These are phyloP conservation scores for Etheostoma nigrum DNA, from an alignment of 2,797 vertebrate species.

Conservation along the genomic window DNA sequence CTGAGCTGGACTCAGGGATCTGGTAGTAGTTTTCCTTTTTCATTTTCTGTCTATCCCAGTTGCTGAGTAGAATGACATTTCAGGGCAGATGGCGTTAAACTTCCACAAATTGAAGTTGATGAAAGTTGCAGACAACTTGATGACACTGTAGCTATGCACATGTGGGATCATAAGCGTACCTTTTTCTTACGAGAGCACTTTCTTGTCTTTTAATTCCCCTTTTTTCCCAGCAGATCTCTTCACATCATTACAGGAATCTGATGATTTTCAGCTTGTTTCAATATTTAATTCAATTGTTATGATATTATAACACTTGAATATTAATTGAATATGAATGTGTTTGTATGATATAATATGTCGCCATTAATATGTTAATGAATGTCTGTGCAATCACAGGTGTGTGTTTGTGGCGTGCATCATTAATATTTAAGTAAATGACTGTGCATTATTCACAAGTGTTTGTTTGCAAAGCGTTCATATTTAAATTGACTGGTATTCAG, in stretches of 20 bases:
- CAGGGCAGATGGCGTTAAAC: neutral
- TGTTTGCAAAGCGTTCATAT: slow-evolving; percentile 58
- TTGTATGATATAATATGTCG: slow-evolving; percentile 41
- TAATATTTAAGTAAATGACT: slow-evolving; percentile 46
- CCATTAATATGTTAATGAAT: slow-evolving; percentile 53
- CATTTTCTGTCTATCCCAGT: slow-evolving; percentile 17
- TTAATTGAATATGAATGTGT: neutral
- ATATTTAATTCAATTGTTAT: slow-evolving; percentile 24
- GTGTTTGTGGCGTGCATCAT: slow-evolving; percentile 42
- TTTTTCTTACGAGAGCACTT: neutral
- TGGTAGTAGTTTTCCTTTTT: slow-evolving; percentile 27
- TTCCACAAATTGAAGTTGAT: slow-evolving; percentile 33
- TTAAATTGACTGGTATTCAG: slow-evolving; percentile 35
- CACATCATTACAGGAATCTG: too few relatives aligned
- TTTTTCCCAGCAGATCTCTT: too few relatives aligned
- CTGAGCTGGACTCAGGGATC: slow-evolving; percentile 14
- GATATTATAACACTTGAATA: slow-evolving; percentile 11
- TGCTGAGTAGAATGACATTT: slow-evolving; percentile 23
- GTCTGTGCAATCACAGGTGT: slow-evolving; percentile 35
- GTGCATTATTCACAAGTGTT: slow-evolving; percentile 39
- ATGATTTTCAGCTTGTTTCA: slow-evolving; percentile 11
- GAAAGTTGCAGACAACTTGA: slow-evolving; percentile 25
- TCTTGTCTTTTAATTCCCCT: neutral
- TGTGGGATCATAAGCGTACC: neutral
- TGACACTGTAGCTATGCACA: neutral